phyloP scores from a whole-genome alignment of 2,113 vertebrate species.

The Alligator mississippiensis region DNA sequence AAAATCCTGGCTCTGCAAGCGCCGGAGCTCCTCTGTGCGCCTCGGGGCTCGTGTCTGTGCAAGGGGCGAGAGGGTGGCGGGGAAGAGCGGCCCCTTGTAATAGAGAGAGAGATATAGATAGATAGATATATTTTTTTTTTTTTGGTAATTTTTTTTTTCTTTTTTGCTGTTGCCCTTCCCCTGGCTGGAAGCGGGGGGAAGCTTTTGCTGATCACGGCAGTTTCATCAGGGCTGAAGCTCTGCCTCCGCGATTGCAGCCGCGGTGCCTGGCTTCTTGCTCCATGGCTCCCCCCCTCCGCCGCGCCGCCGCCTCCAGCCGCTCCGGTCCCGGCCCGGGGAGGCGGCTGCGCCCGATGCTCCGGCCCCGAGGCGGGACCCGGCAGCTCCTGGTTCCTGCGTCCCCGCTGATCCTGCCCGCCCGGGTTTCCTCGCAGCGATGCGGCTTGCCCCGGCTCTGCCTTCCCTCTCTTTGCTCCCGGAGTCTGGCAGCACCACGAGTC shows the following conservation, averaged over 20 bases:
- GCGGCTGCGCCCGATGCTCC: no score
- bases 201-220: slow-evolving; percentile 66
- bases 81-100: background rate
- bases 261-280: slow-evolving; percentile 45
- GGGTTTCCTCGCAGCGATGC: no score
- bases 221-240: slow-evolving; percentile 5
- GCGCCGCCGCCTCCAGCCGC: slow-evolving; percentile 13
- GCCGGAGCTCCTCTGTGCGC: slow-evolving; percentile 14
- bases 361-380: no score
- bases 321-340: background rate
- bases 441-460: background rate
- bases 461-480: slow-evolving; percentile 9
- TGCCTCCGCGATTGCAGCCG: slow-evolving; percentile 36
- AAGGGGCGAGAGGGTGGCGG: slow-evolving; percentile 18
- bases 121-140: no score
- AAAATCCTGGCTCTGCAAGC: slow-evolving; percentile 39
- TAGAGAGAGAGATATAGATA: no score
- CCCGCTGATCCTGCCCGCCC: no score
- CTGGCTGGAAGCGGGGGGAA: background rate
- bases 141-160: no score
- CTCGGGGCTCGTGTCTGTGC: background rate
- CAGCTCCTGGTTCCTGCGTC: no score
- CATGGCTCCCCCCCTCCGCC: slow-evolving; percentile 43
- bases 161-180: background rate
- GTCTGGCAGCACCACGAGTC: slow-evolving; percentile 29